Percentiles rank a stretch among this genome's conserved stretches.
Conservation (phyloP, 92 coral and sea anemone genomes). For the Actinostola sp. region DNA sequence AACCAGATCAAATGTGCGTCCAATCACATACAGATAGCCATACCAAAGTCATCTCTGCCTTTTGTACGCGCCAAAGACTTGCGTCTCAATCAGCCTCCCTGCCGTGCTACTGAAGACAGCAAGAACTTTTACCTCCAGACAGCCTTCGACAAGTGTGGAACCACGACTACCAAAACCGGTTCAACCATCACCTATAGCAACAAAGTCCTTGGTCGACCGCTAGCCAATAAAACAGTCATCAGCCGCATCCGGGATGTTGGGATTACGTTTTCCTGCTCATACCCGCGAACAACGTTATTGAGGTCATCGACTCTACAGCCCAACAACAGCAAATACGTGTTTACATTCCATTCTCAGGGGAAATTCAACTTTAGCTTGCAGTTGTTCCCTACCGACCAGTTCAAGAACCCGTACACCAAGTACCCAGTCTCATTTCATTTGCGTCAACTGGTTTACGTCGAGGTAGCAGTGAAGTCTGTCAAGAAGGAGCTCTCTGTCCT, state of each 20-base stretch:
- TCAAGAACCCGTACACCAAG: conserved; percentile 7
- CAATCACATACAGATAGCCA: conserved; percentile 12
- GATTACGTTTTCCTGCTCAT: background rate
- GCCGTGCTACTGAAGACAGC: background rate
- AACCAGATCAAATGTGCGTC: background rate
- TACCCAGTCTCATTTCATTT: background rate
- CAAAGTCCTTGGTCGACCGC: background rate
- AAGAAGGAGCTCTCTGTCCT: background rate
- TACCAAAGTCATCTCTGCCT: conserved; percentile 14
- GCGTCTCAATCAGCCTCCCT: conserved; percentile 1
- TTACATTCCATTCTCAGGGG: background rate
- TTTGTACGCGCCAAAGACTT: conserved; percentile 3
- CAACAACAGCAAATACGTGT: background rate
- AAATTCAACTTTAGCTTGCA: background rate
- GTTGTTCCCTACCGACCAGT: conserved; percentile 8
- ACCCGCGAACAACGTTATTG: background rate
- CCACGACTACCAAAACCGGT: background rate
- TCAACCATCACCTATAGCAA: conserved; percentile 9
- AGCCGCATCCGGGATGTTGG: conserved; percentile 4
- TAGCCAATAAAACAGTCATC: conserved; percentile 8
- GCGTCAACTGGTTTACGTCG: too few relatives aligned
- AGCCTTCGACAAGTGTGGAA: conserved; percentile 28
- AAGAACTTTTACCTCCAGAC: too few relatives aligned
- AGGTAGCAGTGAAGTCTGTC: background rate
- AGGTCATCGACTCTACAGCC: background rate